phyloP scores from a whole-genome alignment of 2,888 invertebrate genomes.

The Mesodorylaimus sp. region DNA sequence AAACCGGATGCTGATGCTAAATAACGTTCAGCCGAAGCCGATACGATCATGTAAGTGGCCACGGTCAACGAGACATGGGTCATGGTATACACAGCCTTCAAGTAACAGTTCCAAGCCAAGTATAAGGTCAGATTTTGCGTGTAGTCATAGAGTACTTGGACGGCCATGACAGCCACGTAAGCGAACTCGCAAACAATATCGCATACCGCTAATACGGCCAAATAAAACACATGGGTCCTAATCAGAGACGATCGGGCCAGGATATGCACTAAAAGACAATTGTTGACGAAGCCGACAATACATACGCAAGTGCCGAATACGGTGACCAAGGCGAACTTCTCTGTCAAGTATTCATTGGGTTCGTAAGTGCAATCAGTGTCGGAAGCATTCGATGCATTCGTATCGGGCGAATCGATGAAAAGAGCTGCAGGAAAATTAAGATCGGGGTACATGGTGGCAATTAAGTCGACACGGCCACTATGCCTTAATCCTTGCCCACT shows the following conservation, averaged over 20 bases:
- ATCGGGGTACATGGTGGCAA: no score
- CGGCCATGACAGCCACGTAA: not conserved
- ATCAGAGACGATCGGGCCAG: not conserved
- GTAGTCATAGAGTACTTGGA: not conserved
- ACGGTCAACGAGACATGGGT: constrained; percentile 16
- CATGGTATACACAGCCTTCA: constrained; percentile 16
- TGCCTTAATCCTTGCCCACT: no score
- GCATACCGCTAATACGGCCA: not conserved
- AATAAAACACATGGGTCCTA: not conserved
- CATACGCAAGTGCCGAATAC: not conserved
- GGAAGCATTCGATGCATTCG: no score
- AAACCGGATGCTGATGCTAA: not conserved
- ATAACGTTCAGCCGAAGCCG: constrained; percentile 20
- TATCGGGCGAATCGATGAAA: no score
- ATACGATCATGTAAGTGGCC: constrained; percentile 19
- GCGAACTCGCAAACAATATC: not conserved
- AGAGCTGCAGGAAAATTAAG: no score
- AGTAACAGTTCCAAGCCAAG: constrained; percentile 10
- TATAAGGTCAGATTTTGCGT: not conserved
- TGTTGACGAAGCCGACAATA: not conserved
- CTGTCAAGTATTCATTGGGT: not conserved
- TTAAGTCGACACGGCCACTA: no score
- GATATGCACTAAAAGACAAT: not conserved
- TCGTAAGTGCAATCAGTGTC: not conserved
- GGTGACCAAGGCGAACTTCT: not conserved